These are phyloP conservation scores for Pelagia noctiluca DNA, from an alignment of 30 jellyfish, hydroid and myxozoan species.

Conservation along the genomic window DNA sequence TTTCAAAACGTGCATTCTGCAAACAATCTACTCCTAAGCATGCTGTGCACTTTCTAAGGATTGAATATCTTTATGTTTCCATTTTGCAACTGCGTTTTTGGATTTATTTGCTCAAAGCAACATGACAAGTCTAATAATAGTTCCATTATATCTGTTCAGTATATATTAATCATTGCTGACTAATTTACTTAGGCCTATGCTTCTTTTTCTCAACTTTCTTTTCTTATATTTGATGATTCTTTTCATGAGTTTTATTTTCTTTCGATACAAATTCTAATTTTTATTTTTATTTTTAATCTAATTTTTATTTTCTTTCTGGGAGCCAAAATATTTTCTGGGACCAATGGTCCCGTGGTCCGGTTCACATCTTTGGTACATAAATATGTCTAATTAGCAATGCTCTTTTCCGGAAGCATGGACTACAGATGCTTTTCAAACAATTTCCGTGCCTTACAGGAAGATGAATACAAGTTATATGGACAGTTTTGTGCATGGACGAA, in stretches of 20 bases:
- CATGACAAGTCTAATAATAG: not conserved
- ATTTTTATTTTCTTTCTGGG: not conserved
- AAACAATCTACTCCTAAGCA: constrained; percentile 4
- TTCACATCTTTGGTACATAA: not conserved
- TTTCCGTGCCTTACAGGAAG: constrained; percentile 4
- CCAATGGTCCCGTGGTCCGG: constrained; percentile 9
- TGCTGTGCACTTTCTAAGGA: not conserved
- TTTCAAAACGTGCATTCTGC: constrained; percentile 5
- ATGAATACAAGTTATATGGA: not conserved
- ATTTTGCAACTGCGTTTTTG: not conserved
- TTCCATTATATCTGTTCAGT: constrained; percentile 2
- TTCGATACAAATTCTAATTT: not conserved
- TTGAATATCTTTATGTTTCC: not conserved
- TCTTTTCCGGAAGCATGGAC: constrained; percentile 8
- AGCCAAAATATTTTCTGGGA: constrained; percentile 3
- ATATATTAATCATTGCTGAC: constrained; percentile 1
- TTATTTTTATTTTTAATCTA: no score
- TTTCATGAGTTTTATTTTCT: not conserved
- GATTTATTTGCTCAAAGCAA: not conserved
- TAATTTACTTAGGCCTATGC: not conserved
- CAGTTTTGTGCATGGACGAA: constrained; percentile 21
- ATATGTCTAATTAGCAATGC: not conserved
- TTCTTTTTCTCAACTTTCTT: not conserved
- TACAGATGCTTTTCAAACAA: not conserved
- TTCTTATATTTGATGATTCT: not conserved